These are phyloP conservation scores for Hydractinia echinata DNA, from an alignment of 30 jellyfish, hydroid and myxozoan species.

Conservation along the genomic window DNA sequence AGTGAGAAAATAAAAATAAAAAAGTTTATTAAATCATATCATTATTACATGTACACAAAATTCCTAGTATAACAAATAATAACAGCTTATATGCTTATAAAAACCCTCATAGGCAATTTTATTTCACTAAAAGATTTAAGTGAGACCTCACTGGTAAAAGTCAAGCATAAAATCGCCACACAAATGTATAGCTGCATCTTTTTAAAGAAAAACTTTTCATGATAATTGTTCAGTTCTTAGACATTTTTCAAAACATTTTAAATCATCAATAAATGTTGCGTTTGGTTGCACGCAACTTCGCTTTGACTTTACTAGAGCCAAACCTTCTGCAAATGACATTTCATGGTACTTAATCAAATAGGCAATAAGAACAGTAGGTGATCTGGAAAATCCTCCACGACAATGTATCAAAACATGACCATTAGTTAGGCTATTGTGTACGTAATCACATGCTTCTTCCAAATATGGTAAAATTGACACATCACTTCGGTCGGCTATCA, in stretches of 20 bases:
- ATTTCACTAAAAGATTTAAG: no score
- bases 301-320: constrained; percentile 38
- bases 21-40: no score
- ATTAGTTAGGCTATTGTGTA: constrained; percentile 1
- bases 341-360: constrained; percentile 40
- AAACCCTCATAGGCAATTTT: no score
- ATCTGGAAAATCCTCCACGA: constrained; percentile 68
- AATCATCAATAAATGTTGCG: constrained; percentile 53
- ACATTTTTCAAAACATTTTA: constrained; percentile 20
- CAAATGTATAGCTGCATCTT: no score
- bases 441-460: constrained; percentile 37
- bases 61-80: no score
- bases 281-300: constrained; percentile 51
- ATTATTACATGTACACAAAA: no score
- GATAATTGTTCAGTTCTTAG: not conserved
- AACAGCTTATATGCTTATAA: no score
- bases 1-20: no score
- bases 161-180: no score
- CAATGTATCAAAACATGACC: constrained; percentile 66
- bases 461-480: constrained; percentile 33
- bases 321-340: constrained; percentile 27
- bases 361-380: constrained; percentile 52
- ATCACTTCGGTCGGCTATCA: constrained; percentile 40
- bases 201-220: no score
- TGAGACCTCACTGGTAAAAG: no score